Conservation (phyloP, 2,888 invertebrate genomes). For the Dryadula phaetusa region DNA sequence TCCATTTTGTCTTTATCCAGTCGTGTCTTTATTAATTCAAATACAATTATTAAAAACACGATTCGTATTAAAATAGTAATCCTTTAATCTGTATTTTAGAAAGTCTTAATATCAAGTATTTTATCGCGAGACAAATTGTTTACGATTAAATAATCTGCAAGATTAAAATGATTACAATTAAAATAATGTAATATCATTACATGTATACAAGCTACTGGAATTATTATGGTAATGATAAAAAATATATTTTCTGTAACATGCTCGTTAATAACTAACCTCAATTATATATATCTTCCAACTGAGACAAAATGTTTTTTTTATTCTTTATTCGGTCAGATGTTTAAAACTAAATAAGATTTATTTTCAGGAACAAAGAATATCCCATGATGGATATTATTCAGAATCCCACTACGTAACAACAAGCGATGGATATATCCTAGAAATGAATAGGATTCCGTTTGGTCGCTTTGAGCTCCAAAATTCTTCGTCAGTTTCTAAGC, state of each 20-base stretch:
- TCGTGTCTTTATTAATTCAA: not conserved
- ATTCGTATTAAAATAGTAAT: conserved; percentile 4
- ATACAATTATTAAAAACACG: not conserved
- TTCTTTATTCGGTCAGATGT: no score
- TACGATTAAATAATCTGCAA: conserved; percentile 1
- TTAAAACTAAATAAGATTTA: no score
- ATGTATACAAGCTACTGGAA: not conserved
- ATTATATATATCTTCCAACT: no score
- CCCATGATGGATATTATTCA: conserved; percentile 51
- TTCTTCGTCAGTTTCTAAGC: conserved; percentile 39
- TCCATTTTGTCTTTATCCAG: not conserved
- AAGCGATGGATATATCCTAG: conserved; percentile 55
- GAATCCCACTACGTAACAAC: conserved; percentile 53
- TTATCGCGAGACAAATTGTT: conserved; percentile 16
- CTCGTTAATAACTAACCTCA: no score
- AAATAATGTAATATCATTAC: not conserved
- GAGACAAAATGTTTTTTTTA: no score
- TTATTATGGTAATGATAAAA: not conserved
- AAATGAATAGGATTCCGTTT: conserved; percentile 56
- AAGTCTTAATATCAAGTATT: no score
- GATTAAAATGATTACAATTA: conserved; percentile 12
- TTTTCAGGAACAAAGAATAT: conserved; percentile 37
- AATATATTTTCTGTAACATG: no score
- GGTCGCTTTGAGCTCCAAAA: conserved; percentile 42
- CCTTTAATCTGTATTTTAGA: not conserved